Conservation (phyloP, 2,888 invertebrate species). For the Heteromurus nitidus region DNA sequence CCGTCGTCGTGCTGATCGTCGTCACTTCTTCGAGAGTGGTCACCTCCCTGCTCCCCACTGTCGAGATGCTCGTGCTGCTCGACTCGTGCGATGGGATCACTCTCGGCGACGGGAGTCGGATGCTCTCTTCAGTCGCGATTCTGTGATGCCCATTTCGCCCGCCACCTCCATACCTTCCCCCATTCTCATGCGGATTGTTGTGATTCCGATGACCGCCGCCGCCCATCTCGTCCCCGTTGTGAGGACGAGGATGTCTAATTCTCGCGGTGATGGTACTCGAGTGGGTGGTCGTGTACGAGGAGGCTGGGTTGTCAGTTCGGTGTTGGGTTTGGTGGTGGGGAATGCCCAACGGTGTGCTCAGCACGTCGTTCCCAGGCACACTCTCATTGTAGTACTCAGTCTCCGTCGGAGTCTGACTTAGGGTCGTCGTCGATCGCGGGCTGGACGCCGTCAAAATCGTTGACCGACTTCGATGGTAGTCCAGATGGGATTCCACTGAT, state of each 20-base stretch:
- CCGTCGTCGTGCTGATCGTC: slow-evolving; percentile 76
- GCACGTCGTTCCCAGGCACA: slow-evolving; percentile 67
- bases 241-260: slow-evolving; percentile 45
- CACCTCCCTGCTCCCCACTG: slow-evolving; percentile 56
- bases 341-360: slow-evolving; percentile 69
- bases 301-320: slow-evolving; percentile 54
- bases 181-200: background rate
- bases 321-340: slow-evolving; percentile 25
- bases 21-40: slow-evolving; percentile 72
- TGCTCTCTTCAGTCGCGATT: background rate
- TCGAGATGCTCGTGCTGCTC: slow-evolving; percentile 55
- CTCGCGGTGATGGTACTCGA: slow-evolving; percentile 44
- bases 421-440: slow-evolving; percentile 67
- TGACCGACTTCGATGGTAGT: slow-evolving; percentile 68
- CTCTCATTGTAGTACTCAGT: slow-evolving; percentile 63
- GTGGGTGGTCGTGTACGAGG: slow-evolving; percentile 58
- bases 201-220: background rate
- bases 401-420: slow-evolving; percentile 64
- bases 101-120: background rate
- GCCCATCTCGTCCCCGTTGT: slow-evolving; percentile 20
- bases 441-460: slow-evolving; percentile 58
- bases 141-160: background rate
- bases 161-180: background rate
- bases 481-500: slow-evolving; percentile 72
- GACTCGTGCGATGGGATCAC: slow-evolving; percentile 33